phyloP scores from a whole-genome alignment of 1,140 invertebrate species.

The Pseudobourletiella spinata region DNA sequence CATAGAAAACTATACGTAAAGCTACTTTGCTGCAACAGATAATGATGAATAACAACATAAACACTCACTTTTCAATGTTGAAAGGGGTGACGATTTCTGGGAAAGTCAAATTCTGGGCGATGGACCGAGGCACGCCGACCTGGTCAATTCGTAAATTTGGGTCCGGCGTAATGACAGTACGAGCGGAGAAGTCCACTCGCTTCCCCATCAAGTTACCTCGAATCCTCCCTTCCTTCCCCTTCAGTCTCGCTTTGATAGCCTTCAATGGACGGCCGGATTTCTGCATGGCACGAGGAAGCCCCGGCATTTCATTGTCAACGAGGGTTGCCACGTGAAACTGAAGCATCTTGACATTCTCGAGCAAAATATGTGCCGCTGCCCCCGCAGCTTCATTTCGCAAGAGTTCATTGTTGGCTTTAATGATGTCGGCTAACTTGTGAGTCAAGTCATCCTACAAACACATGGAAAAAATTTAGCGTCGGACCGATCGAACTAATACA shows the following conservation, averaged over 20 bases:
- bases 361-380: slow-evolving; percentile 90
- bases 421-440: slow-evolving; percentile 96
- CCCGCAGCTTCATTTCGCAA: slow-evolving; percentile 90
- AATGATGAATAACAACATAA: neutral
- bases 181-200: slow-evolving; percentile 97
- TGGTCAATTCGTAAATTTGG: slow-evolving; percentile 97
- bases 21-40: neutral
- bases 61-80: slow-evolving; percentile 79
- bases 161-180: slow-evolving; percentile 99
- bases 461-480: neutral
- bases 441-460: slow-evolving; percentile 65
- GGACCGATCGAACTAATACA: too few species aligned
- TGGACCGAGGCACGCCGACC: slow-evolving; percentile 94
- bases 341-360: slow-evolving; percentile 94
- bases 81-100: slow-evolving; percentile 99
- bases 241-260: slow-evolving; percentile 83
- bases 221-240: slow-evolving; percentile 96
- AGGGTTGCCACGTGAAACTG: slow-evolving; percentile 98
- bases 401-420: slow-evolving; percentile 97
- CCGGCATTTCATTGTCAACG: slow-evolving; percentile 97
- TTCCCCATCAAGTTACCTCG: slow-evolving; percentile 99
- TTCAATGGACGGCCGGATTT: slow-evolving; percentile 98
- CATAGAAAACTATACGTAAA: slow-evolving; percentile 3
- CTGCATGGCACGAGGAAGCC: slow-evolving; percentile 93
- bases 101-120: slow-evolving; percentile 98